Conservation (phyloP, 2,797 vertebrate genomes). For the Mormyrops boulengeri region DNA sequence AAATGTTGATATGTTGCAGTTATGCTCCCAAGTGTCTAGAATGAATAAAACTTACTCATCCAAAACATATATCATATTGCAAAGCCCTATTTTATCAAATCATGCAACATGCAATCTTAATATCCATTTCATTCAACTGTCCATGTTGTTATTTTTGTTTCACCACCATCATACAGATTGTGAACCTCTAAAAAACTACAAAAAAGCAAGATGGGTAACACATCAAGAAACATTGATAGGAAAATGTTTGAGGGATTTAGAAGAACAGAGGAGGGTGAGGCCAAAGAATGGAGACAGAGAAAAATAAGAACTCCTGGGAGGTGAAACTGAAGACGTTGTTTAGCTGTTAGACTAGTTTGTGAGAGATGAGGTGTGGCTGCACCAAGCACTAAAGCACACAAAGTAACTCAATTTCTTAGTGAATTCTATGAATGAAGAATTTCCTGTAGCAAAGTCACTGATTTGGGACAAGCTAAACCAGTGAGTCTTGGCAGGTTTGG, state of each 20-base stretch:
- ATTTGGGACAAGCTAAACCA: background rate
- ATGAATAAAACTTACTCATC: background rate
- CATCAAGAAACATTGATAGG: background rate
- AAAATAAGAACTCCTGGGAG: background rate
- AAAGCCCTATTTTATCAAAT: background rate
- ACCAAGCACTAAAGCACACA: background rate
- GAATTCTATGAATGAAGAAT: background rate
- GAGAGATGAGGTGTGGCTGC: conserved; percentile 6
- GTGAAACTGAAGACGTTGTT: background rate
- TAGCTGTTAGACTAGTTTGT: background rate
- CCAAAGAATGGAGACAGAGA: background rate
- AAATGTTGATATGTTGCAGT: background rate
- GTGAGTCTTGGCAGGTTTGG: conserved; percentile 10
- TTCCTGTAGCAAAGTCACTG: background rate
- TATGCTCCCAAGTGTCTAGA: background rate
- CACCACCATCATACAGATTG: background rate
- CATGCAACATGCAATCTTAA: background rate
- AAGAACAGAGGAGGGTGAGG: background rate
- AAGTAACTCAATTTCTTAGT: background rate
- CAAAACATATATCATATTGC: background rate
- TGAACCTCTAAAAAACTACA: background rate
- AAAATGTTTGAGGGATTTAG: background rate
- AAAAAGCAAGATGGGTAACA: background rate
- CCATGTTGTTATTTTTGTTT: background rate
- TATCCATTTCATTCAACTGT: background rate